Conservation (phyloP, 2,797 vertebrate genomes). For the Parauchenoglanis ngamensis region DNA sequence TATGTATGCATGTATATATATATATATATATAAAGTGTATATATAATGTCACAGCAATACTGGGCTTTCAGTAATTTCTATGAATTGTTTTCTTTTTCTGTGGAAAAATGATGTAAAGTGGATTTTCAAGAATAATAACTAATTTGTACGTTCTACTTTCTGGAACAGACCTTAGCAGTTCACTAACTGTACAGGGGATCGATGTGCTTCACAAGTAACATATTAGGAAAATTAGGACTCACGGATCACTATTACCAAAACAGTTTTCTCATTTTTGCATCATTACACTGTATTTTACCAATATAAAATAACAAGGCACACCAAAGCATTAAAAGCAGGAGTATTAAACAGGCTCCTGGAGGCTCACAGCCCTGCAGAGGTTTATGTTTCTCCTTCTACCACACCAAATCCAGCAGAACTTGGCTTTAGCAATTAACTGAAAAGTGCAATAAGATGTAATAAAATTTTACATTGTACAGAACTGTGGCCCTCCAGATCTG, state of each 20-base stretch:
- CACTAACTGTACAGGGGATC: conserved; percentile 6
- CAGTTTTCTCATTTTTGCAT: not conserved
- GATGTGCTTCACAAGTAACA: conserved; percentile 35
- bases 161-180: not conserved
- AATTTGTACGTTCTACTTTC: not conserved
- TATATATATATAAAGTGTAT: no score
- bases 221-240: conserved; percentile 33
- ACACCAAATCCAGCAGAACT: not conserved
- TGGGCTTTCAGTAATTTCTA: no score
- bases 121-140: not conserved
- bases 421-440: not conserved
- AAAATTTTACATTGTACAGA: not conserved
- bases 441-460: not conserved
- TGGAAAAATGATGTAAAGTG: not conserved
- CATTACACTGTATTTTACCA: conserved; percentile 27
- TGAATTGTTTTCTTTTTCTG: no score
- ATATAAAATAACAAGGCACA: conserved; percentile 30
- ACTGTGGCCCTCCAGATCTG: not conserved
- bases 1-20: no score
- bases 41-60: no score
- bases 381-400: not conserved
- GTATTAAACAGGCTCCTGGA: not conserved
- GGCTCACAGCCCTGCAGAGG: not conserved
- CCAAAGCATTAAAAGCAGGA: conserved; percentile 25
- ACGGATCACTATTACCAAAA: not conserved